A percentile compares a stretch with the other conserved stretches of the same genome.
These are phyloP conservation scores for Chrysomela aeneicollis DNA, from an alignment of 2,888 invertebrate species.

Conservation along the genomic window DNA sequence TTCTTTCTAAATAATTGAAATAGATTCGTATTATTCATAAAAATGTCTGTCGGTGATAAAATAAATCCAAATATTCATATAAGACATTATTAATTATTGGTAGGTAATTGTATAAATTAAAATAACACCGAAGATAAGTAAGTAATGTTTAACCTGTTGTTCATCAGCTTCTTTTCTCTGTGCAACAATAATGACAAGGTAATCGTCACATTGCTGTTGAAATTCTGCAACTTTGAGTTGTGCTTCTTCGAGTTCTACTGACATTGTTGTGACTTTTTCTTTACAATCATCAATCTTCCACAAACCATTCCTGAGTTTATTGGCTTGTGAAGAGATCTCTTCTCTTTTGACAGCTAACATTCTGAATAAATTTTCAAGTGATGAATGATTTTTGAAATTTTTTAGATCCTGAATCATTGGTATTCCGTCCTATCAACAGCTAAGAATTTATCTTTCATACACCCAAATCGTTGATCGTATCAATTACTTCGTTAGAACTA, in stretches of 20 bases:
- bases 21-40: not conserved
- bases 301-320: conserved; percentile 82
- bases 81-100: too few relatives aligned
- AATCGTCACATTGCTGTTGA: conserved; percentile 86
- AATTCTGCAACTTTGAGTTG: conserved; percentile 78
- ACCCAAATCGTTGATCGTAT: too few relatives aligned
- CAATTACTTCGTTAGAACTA: too few relatives aligned
- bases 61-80: too few relatives aligned
- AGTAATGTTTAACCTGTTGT: conserved; percentile 68
- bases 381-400: too few relatives aligned
- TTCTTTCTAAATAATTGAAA: conserved; percentile 65
- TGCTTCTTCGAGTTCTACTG: conserved; percentile 80
- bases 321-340: conserved; percentile 76
- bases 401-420: too few relatives aligned
- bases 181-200: conserved; percentile 80
- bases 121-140: too few relatives aligned
- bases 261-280: conserved; percentile 82
- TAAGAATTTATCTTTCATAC: too few relatives aligned
- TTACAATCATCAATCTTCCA: conserved; percentile 89
- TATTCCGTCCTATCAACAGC: too few relatives aligned
- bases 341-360: conserved; percentile 76
- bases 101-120: too few relatives aligned
- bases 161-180: conserved; percentile 86
- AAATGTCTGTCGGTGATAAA: too few relatives aligned
- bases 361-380: conserved; percentile 59